A percentile compares a stretch with the other conserved stretches of the same genome.
phyloP scores from a whole-genome alignment of 1,140 invertebrate species.

The Fopius arisanus region DNA sequence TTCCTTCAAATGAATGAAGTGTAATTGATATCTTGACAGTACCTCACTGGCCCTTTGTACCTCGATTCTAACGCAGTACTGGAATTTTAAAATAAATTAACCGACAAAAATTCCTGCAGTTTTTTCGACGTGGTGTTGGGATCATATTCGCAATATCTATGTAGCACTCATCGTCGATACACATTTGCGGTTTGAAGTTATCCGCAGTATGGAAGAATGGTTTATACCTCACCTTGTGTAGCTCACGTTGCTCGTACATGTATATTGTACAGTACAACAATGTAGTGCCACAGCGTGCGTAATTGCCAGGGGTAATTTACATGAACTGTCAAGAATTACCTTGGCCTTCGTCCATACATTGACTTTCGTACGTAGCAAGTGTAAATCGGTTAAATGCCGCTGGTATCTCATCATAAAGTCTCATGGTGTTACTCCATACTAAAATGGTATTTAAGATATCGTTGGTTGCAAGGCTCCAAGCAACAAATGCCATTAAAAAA shows the following conservation, averaged over 20 bases:
- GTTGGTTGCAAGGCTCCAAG: neutral
- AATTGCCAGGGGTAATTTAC: conserved; percentile 26
- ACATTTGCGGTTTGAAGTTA: conserved; percentile 25
- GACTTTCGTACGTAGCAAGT: neutral
- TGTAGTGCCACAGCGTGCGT: conserved; percentile 2
- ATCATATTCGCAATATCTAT: conserved; percentile 12
- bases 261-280: conserved; percentile 13
- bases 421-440: neutral
- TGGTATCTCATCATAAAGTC: neutral
- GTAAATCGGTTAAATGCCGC: neutral
- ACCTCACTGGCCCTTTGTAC: no score
- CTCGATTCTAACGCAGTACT: no score
- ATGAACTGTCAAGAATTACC: conserved; percentile 20
- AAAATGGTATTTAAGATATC: neutral
- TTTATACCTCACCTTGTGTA: conserved; percentile 22
- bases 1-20: no score
- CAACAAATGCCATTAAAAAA: neutral
- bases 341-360: conserved; percentile 6
- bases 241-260: neutral
- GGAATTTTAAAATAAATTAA: no score
- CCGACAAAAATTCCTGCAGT: no score
- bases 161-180: conserved; percentile 9
- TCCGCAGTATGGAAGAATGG: conserved; percentile 9
- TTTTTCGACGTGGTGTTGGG: no score
- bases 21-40: no score